Conservation (phyloP, 2,113 vertebrate genomes). For the Ageneiosus marmoratus region DNA sequence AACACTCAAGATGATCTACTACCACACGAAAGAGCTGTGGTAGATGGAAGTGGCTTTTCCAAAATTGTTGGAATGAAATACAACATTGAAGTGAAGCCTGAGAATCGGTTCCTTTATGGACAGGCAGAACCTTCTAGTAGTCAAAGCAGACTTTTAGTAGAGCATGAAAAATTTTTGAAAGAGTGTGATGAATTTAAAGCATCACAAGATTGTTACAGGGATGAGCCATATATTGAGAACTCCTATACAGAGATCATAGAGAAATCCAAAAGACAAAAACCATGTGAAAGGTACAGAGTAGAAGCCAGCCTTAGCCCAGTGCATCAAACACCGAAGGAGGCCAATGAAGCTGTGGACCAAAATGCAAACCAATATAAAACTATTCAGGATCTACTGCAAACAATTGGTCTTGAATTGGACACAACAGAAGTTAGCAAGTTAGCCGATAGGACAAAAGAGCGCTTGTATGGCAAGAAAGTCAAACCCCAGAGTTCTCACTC, state of each 20-base stretch:
- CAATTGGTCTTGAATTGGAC: constrained; percentile 90
- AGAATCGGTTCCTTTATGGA: constrained; percentile 79
- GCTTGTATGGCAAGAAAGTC: constrained; percentile 79
- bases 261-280: constrained; percentile 1
- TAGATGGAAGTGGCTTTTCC: constrained; percentile 85
- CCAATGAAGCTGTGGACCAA: constrained; percentile 52
- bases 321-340: constrained; percentile 20
- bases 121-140: constrained; percentile 62
- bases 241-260: constrained; percentile 36
- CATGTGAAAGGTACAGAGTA: neutral
- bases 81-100: constrained; percentile 71
- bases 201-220: neutral
- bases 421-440: constrained; percentile 86
- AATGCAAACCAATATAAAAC: constrained; percentile 81
- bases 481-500: constrained; percentile 50
- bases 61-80: constrained; percentile 79
- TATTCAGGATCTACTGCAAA: constrained; percentile 89
- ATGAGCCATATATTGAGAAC: neutral
- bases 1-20: constrained; percentile 76
- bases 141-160: neutral
- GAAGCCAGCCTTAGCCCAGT: neutral
- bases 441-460: constrained; percentile 84
- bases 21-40: constrained; percentile 85
- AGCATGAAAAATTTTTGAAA: constrained; percentile 8
- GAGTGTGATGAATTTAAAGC: neutral